Evolutionary conservation across 2,113 vertebrate genomes (phyloP), one percentile per base, ranked within the genome.

Genomic region (Saimiri boliviensis): DNA sequence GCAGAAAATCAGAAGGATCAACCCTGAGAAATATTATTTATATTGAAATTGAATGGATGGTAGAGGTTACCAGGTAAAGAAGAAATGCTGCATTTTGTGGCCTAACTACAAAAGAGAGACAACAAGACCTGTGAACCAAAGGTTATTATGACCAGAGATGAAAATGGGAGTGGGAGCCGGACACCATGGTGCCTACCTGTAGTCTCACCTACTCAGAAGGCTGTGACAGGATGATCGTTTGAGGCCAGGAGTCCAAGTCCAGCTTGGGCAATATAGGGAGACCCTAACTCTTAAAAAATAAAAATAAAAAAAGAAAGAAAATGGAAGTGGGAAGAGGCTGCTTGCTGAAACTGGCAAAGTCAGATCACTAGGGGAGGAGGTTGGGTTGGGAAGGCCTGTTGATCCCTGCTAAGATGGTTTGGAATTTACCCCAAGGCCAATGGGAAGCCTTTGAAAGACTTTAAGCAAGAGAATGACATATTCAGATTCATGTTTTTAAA

Each of bases 401-500:
- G n/a, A 49, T 60, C n/a, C 37, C 40, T 68, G 37, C 40, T 74
- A 45, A 37, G 30, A 30, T 45, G 12, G 52, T 74, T 52, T 73
- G 56, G 13, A 86, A 52, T 73, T 79, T 70, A 47, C 16, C n/a
- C 7, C 60, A 35, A 54, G n/a, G 13, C n/a, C 13, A 79, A 11
- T 37, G 21, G 21, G 54, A 94, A 84, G 27, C 40, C 40, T 89
- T 70, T 56, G 58, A 66, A 95, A 91, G 68, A n/a, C 49, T 89
- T 89, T 89, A 71, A 92, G 94, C 3, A 56, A 52, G 42, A 87
- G 12, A 49, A 60, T 80, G 42, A 86, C 35, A 70, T 58, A 71
- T 91, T 84, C 92, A 89, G 60, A 91, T 93, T 63, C 47, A 14
- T 70, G 27, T 84, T 85, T 93, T 83, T 13, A 54, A 96, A 52